phyloP scores from a whole-genome alignment of 2,888 invertebrate species.

The Epinotia nisella region DNA sequence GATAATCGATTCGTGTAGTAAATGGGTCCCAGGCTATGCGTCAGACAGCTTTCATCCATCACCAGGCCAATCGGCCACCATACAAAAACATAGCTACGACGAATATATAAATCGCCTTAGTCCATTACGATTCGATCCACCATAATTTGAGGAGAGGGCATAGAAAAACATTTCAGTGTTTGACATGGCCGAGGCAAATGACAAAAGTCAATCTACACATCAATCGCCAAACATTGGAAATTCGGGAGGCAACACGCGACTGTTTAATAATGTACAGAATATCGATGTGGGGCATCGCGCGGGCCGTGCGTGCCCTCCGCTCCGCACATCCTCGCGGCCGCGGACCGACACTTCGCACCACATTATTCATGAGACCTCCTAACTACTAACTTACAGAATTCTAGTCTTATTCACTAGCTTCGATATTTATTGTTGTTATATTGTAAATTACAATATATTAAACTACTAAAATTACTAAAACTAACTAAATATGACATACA shows the following conservation, averaged over 20 bases:
- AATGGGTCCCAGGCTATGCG: conserved; percentile 67
- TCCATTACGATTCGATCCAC: conserved; percentile 76
- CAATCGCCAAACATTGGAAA: conserved; percentile 84
- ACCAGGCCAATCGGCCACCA: conserved; percentile 77
- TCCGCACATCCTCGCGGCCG: conserved; percentile 59
- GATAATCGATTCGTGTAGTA: conserved; percentile 56
- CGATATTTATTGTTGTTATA: too few species aligned
- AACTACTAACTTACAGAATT: not conserved
- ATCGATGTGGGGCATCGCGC: conserved; percentile 82
- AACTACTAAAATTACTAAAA: too few species aligned
- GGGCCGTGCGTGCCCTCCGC: conserved; percentile 63
- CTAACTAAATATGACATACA: too few species aligned
- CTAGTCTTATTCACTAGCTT: not conserved
- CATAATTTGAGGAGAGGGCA: conserved; percentile 77
- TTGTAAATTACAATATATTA: too few species aligned
- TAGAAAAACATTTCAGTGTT: conserved; percentile 82
- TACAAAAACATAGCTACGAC: conserved; percentile 60
- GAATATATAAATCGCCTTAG: conserved; percentile 74
- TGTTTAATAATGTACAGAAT: conserved; percentile 83
- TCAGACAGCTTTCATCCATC: conserved; percentile 74
- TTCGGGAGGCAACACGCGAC: conserved; percentile 82
- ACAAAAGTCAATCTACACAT: conserved; percentile 85
- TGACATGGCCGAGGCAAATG: conserved; percentile 82
- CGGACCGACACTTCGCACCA: conserved; percentile 2
- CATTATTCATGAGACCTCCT: not conserved